Conservation (phyloP, 2,113 vertebrate species). For the Charadrius vociferus region DNA sequence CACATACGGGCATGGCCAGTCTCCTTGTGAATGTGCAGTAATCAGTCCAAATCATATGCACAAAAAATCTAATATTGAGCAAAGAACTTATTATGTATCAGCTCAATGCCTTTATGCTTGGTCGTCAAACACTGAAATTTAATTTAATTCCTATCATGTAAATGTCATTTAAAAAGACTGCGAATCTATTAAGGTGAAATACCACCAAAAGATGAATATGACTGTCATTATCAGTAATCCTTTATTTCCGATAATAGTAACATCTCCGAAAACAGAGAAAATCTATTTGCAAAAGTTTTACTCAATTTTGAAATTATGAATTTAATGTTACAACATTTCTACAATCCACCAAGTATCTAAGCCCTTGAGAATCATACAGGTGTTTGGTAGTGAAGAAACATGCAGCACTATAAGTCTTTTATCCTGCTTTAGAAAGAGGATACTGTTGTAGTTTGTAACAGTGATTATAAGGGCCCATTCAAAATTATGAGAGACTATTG, state of each 20-base stretch:
- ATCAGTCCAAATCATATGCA: neutral
- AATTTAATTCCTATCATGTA: neutral
- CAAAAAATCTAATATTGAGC: neutral
- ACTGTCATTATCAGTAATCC: neutral
- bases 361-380: neutral
- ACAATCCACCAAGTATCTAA: neutral
- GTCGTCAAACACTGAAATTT: neutral
- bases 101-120: neutral
- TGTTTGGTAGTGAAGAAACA: neutral
- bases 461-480: neutral
- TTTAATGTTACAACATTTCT: neutral
- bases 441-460: neutral
- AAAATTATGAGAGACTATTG: neutral
- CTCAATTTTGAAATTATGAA: neutral
- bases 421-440: neutral
- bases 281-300: neutral
- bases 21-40: neutral
- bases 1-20: too few species aligned
- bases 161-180: neutral
- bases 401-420: neutral
- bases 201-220: neutral
- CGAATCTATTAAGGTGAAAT: neutral
- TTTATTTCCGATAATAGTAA: neutral
- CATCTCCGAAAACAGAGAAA: neutral
- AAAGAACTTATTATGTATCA: fast-evolving